Conservation (phyloP, 1,140 invertebrate species). For the Nomia melanderi region DNA sequence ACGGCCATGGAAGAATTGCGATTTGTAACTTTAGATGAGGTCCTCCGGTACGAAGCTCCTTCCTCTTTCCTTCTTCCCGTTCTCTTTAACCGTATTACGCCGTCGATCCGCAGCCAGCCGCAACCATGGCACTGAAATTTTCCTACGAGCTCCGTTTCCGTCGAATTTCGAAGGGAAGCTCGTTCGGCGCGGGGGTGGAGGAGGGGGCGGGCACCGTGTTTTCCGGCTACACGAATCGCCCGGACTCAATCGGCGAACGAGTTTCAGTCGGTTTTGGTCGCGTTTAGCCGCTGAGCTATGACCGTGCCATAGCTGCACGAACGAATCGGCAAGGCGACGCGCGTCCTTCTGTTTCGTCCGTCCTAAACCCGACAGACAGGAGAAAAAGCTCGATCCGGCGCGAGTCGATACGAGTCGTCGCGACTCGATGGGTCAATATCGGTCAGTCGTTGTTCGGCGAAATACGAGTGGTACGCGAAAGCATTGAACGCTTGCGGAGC, state of each 20-base stretch:
- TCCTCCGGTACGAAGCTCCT: constrained; percentile 65
- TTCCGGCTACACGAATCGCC: constrained; percentile 40
- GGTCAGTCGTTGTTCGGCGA: constrained; percentile 1
- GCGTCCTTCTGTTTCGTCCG: neutral
- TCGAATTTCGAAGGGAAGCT: constrained; percentile 61
- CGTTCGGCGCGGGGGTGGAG: no score
- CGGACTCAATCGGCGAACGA: constrained; percentile 18
- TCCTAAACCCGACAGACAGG: neutral
- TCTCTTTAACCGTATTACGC: constrained; percentile 73
- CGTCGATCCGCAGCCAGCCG: constrained; percentile 57
- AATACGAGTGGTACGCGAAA: constrained; percentile 18
- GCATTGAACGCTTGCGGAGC: constrained; percentile 39
- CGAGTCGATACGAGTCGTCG: no score
- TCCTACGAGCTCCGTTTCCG: constrained; percentile 62
- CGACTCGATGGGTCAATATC: neutral
- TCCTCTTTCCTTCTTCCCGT: constrained; percentile 46
- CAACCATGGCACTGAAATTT: constrained; percentile 62
- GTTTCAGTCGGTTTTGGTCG: no score
- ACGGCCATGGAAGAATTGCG: constrained; percentile 81
- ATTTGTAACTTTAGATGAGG: constrained; percentile 81
- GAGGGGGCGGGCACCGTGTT: neutral
- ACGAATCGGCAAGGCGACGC: neutral
- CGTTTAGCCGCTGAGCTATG: neutral
- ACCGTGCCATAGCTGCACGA: no score
- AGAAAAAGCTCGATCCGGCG: neutral